Base-by-base conservation (phyloP, 2,797 vertebrate species). In the Acanthurus tractus region DNA sequence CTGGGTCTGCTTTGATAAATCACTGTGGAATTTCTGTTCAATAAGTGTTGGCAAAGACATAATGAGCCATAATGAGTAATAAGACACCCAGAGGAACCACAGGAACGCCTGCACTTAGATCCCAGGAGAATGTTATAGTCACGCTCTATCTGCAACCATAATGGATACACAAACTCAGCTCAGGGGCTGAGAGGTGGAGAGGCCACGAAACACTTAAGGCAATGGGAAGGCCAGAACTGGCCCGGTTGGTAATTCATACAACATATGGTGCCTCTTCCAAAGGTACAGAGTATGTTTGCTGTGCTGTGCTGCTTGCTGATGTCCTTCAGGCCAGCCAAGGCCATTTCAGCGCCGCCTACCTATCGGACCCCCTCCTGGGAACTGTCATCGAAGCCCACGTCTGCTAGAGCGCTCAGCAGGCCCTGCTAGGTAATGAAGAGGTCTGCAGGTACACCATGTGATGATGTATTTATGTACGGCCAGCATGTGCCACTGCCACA, bases 251-350 rank as follows among this genome's bases (percentile, higher is more conserved):
- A 89, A 95, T 94, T 88, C 86, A 80, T 80, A 79, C 56, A 89
- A 84, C 94, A 95, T 91, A 91, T 94, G 94, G 86, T 70, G 63
- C 84, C 58, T 48, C n/a, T n/a, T n/a, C n/a, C n/a, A 80, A 86
- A 86, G 77, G 86, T 81, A 77, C 86, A 78, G 53, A 66, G 84
- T 18, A 15, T 80, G 65, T 72, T 78, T 68, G 57, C 74, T 80
- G 50, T 71, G 53, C 54, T 75, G 74, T 18, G 50, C 62, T 74
- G 67, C 79, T 84, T 71, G 74, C 84, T 85, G 79, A 76, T 73
- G 84, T 91, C 88, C 88, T 87, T 76, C 23, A 48, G 83, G 78
- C 70, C 74, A 74, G 77, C 88, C 87, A 89, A 91, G 87, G 89
- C 80, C 86, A 88, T 87, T 93, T 89, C 85, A 78, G 83, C 67